These are phyloP conservation scores for Zelostemma sp. DNA, from an alignment of 1,140 invertebrate species.

Conservation along the genomic window DNA sequence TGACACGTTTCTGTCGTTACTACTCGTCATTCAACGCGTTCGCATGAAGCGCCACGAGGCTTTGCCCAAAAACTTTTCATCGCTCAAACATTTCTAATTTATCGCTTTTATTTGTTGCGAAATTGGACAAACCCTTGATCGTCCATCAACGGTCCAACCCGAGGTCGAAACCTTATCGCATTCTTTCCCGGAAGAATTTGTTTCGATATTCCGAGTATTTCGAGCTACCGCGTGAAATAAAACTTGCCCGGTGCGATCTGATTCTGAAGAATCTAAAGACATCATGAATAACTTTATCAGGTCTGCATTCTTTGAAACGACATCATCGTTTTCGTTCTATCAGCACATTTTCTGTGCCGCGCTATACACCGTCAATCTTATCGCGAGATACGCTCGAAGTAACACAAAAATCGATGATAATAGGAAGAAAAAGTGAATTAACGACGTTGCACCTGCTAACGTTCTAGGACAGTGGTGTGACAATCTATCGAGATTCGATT, in stretches of 20 bases:
- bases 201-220: neutral
- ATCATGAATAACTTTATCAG: conserved; percentile 35
- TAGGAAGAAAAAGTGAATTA: conserved; percentile 45
- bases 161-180: too few relatives aligned
- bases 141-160: too few relatives aligned
- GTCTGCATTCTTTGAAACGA: conserved; percentile 22
- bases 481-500: conserved; percentile 36
- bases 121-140: too few relatives aligned
- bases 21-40: neutral
- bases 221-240: conserved; percentile 12
- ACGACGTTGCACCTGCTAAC: conserved; percentile 18
- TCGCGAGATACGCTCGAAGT: conserved; percentile 36
- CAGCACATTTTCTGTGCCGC: conserved; percentile 40
- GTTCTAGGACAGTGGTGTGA: conserved; percentile 20
- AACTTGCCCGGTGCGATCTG: neutral
- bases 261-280: neutral
- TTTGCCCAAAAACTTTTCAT: too few relatives aligned
- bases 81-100: too few relatives aligned
- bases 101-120: too few relatives aligned
- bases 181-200: too few relatives aligned
- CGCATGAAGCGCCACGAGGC: neutral
- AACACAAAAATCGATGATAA: conserved; percentile 44
- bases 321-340: conserved; percentile 41
- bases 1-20: conserved; percentile 1
- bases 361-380: conserved; percentile 39